These are phyloP conservation scores for Idaea dimidiata DNA, from an alignment of 2,888 invertebrate species.

Conservation along the genomic window DNA sequence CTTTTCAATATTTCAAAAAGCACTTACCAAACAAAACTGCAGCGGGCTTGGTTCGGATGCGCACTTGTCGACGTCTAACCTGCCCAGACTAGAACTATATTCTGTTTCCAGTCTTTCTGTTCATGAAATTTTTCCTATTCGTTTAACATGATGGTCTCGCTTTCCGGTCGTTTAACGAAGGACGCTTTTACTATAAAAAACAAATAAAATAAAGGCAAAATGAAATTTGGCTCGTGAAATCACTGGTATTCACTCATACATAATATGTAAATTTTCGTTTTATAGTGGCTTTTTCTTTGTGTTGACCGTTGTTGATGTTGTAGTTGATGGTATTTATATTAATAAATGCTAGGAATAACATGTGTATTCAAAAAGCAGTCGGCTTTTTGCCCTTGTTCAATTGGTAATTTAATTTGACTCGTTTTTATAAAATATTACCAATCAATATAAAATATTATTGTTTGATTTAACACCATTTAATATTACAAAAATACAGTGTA, in stretches of 20 bases:
- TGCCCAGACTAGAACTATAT: slow-evolving; percentile 34
- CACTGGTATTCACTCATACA: slow-evolving; percentile 44
- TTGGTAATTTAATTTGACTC: neutral
- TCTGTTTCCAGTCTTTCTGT: slow-evolving; percentile 32
- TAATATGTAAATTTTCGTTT: slow-evolving; percentile 55
- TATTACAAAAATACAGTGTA: too few species aligned
- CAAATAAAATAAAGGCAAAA: slow-evolving; percentile 53
- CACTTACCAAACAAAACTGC: neutral
- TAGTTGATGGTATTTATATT: neutral
- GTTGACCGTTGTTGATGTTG: neutral
- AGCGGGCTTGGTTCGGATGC: slow-evolving; percentile 5
- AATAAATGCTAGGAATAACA: neutral
- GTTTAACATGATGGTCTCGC: slow-evolving; percentile 51
- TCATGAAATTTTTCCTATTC: slow-evolving; percentile 45
- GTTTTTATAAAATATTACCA: too few species aligned
- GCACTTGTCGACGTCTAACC: slow-evolving; percentile 29
- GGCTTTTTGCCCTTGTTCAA: neutral
- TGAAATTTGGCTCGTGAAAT: slow-evolving; percentile 43
- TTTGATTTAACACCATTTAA: too few species aligned
- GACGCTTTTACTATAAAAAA: slow-evolving; percentile 51
- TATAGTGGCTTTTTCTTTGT: slow-evolving; percentile 28
- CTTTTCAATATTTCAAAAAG: neutral
- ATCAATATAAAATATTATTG: too few species aligned
- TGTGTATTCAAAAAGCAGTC: neutral
- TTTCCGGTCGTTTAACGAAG: slow-evolving; percentile 54